phyloP scores from a whole-genome alignment of 2,113 vertebrate genomes.

The Notechis scutatus region DNA sequence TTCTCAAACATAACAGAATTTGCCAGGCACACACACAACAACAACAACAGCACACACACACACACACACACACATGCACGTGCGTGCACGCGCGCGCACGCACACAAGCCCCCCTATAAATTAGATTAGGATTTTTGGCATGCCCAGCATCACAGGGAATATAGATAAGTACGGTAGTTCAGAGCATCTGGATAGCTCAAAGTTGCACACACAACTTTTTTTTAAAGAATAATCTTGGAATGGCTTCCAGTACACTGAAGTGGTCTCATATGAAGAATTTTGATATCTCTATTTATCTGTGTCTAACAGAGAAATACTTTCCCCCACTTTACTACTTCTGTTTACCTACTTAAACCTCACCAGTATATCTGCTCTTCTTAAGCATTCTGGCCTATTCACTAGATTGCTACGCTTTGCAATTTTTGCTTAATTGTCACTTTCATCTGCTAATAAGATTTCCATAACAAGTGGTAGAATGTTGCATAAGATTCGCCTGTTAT shows the following conservation, averaged over 20 bases:
- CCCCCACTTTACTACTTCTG: not conserved
- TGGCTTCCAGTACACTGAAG: not conserved
- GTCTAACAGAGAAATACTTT: not conserved
- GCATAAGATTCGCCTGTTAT: constrained; percentile 29
- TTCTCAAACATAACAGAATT: not conserved
- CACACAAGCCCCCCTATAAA: not conserved
- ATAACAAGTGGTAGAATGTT: constrained; percentile 29
- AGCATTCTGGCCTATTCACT: constrained; percentile 24
- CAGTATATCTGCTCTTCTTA: constrained; percentile 22
- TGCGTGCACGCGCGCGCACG: rapidly evolving
- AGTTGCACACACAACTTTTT: not conserved
- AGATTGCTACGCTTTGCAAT: constrained; percentile 26
- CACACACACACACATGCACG: not conserved
- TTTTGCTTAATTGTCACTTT: constrained; percentile 48
- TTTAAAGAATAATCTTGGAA: not conserved
- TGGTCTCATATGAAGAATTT: not conserved
- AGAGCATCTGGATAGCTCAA: not conserved
- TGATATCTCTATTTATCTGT: not conserved
- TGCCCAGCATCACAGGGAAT: not conserved
- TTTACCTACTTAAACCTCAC: no score
- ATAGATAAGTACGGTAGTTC: not conserved
- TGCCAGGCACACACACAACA: not conserved
- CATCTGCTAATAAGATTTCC: constrained; percentile 52
- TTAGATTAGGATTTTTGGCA: not conserved
- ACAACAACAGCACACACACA: no score